These are phyloP conservation scores for Jacana jacana DNA, from an alignment of 2,113 vertebrate genomes.

Conservation along the genomic window DNA sequence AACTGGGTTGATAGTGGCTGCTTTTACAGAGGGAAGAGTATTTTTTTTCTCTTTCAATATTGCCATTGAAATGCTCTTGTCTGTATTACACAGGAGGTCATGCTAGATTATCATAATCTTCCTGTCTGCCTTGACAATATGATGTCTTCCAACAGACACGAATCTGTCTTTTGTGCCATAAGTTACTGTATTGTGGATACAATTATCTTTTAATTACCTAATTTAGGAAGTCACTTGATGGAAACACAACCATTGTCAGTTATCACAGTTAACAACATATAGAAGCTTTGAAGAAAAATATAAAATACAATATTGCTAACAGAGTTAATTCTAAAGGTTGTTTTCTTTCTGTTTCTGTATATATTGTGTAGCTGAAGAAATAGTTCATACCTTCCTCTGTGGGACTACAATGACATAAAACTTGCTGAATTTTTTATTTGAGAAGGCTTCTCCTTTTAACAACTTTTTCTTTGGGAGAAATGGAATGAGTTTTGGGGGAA, in stretches of 20 bases:
- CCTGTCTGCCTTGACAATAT: background rate
- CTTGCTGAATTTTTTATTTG: background rate
- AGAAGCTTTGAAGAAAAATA: background rate
- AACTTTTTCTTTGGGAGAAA: background rate
- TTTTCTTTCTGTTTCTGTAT: background rate
- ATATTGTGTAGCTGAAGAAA: background rate
- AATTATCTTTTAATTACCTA: background rate
- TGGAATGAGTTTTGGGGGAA: background rate
- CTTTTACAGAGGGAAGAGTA: background rate
- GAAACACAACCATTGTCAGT: background rate
- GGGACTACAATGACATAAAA: background rate
- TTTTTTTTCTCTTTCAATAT: background rate
- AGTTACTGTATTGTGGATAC: background rate
- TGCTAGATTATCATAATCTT: constrained; percentile 11
- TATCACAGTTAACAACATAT: background rate
- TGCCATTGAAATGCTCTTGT: constrained; percentile 32
- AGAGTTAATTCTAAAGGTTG: background rate
- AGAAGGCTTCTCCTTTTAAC: background rate
- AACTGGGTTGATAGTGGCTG: background rate
- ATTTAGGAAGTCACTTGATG: background rate
- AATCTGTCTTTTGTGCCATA: background rate
- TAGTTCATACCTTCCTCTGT: background rate
- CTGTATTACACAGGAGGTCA: constrained; percentile 27
- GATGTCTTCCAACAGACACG: background rate
- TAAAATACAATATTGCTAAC: background rate